phyloP scores from a whole-genome alignment of 1,140 invertebrate species.

The Pogonomyrmex californicus region DNA sequence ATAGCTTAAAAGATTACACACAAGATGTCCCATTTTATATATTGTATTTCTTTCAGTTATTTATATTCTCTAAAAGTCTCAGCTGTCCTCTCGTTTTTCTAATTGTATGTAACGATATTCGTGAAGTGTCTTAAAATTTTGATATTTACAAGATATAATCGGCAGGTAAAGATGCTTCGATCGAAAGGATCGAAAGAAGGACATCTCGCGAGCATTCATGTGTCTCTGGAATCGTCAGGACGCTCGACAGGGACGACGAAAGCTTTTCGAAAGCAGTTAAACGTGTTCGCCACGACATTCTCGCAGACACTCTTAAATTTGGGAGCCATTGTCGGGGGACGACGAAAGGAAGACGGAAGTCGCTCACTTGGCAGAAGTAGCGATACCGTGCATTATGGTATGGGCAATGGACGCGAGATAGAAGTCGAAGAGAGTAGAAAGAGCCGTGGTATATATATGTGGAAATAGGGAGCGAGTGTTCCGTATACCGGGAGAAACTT shows the following conservation, averaged over 20 bases:
- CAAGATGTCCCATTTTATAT: neutral
- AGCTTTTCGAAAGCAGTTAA: conserved; percentile 59
- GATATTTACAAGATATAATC: neutral
- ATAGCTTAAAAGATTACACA: neutral
- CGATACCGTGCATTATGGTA: conserved; percentile 82
- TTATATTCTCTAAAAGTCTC: neutral
- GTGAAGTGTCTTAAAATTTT: neutral
- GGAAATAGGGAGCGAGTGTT: conserved; percentile 11
- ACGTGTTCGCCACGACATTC: conserved; percentile 67
- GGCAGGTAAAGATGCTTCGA: neutral
- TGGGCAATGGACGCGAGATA: conserved; percentile 44
- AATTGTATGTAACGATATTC: neutral
- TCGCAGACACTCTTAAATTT: conserved; percentile 84
- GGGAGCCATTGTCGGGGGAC: conserved; percentile 81
- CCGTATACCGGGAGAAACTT: conserved; percentile 43
- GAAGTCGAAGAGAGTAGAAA: conserved; percentile 57
- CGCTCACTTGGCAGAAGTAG: conserved; percentile 85
- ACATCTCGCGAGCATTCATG: conserved; percentile 22
- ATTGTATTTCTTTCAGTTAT: neutral
- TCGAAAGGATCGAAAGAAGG: neutral
- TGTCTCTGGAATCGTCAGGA: conserved; percentile 10
- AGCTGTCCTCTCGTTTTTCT: neutral
- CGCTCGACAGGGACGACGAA: conserved; percentile 14
- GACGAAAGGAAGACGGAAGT: conserved; percentile 83
- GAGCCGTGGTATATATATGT: conserved; percentile 24